phyloP scores from a whole-genome alignment of 2,888 invertebrate species.

The Halictus quadricinctus region DNA sequence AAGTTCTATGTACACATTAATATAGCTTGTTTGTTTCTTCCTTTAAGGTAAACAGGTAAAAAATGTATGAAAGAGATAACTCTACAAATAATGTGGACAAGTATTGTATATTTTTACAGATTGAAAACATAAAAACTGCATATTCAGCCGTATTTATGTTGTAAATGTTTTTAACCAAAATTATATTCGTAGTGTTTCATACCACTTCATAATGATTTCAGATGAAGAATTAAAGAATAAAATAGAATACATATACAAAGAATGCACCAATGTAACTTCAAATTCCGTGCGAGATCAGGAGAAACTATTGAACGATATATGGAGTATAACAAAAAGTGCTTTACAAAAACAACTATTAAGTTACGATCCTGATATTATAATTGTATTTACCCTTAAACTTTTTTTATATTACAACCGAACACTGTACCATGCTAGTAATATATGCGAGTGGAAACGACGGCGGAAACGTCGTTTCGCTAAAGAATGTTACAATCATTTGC shows the following conservation, averaged over 20 bases:
- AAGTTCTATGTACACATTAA: constrained; percentile 25
- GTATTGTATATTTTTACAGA: constrained; percentile 31
- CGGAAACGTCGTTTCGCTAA: constrained; percentile 67
- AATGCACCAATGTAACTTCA: constrained; percentile 33
- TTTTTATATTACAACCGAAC: constrained; percentile 68
- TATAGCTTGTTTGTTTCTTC: constrained; percentile 14
- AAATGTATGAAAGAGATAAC: constrained; percentile 20
- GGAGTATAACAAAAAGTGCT: constrained; percentile 63
- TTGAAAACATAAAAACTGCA: constrained; percentile 27
- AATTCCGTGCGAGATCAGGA: constrained; percentile 33
- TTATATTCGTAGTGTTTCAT: constrained; percentile 23
- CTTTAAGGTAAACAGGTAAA: background rate
- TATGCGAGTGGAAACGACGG: constrained; percentile 70
- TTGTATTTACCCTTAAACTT: constrained; percentile 70
- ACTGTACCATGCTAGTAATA: constrained; percentile 29
- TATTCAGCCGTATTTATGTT: constrained; percentile 40
- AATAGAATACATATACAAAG: constrained; percentile 62
- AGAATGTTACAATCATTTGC: constrained; percentile 70
- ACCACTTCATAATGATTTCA: constrained; percentile 54
- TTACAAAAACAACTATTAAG: constrained; percentile 64
- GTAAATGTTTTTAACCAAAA: constrained; percentile 43
- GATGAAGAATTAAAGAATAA: constrained; percentile 61
- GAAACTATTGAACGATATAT: constrained; percentile 62
- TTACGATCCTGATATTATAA: constrained; percentile 60
- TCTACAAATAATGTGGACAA: background rate